Base-by-base conservation (phyloP, 2,888 invertebrate genomes). In the Cosmia pyralina region DNA sequence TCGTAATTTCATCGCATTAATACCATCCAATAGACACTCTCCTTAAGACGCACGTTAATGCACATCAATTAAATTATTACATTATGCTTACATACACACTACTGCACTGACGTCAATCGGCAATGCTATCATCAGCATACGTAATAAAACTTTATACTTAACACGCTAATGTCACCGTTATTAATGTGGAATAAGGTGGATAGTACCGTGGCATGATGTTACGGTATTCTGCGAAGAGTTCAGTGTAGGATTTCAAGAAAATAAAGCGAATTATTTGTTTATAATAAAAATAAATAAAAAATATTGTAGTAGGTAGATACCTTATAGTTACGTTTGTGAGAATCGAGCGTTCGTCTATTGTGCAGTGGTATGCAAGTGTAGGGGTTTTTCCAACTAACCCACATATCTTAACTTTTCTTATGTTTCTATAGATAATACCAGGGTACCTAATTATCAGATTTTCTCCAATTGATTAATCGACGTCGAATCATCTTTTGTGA, bases 51-150 rank as follows among this genome's bases (percentile, higher is more conserved):
- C 13, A 22, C 41, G 57, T 69, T 75, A 83, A 70, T 85, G 78
- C 82, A 85, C 75, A 74, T 68, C 77, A 71, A 77, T 81, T 82
- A 79, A 85, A 80, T 84, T 72, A 84, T 69, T 77, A 81, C 78
- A 86, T 78, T 79, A 74, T 82, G 86, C 86, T 86, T 86, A 86
- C 86, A 75, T 66, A 28, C 65, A 78, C 75, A 77, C 64, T 62
- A 77, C 72, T 72, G 59, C 55, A 82, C 80, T 85, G 86, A 86
- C 86, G 86, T 86, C 86, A 86, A 75, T 77, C 48, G 64, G 7
- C 55, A n/a, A 8, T 75, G 79, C 53, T 69, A 7, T 7, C 75
- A 77, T 77, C 77, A 55, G 71, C 68, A 72, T 59, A 78, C 28
- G 60, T 74, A 71, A 75, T 76, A 70, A 59, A 71, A 62, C 34